Evolutionary conservation across 2,888 invertebrate genomes (phyloP).

Genomic region (Fragum fragum): DNA sequence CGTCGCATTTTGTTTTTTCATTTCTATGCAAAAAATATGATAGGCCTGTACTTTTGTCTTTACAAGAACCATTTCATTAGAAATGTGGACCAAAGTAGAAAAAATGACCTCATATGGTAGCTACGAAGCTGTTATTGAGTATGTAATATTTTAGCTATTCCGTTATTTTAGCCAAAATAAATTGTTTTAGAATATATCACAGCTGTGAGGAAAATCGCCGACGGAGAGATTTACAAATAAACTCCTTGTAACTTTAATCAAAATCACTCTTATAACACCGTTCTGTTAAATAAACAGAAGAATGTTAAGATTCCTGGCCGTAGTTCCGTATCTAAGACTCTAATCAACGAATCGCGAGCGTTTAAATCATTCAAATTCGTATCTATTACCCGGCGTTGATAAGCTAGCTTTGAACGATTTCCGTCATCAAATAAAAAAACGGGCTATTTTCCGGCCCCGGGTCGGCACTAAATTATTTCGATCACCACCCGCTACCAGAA

Average conservation of each 20-base stretch:
- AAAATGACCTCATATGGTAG: no score
- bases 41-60: no score
- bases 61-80: no score
- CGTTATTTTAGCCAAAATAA: slow-evolving; percentile 24
- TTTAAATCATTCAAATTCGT: slow-evolving; percentile 57
- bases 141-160: neutral
- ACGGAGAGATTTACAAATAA: slow-evolving; percentile 6
- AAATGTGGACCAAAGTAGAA: no score
- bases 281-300: slow-evolving; percentile 55
- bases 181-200: slow-evolving; percentile 21
- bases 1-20: no score
- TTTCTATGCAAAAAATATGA: no score
- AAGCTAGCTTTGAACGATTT: slow-evolving; percentile 33
- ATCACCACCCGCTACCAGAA: neutral
- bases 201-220: slow-evolving; percentile 22
- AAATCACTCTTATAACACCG: slow-evolving; percentile 28
- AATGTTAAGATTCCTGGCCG: slow-evolving; percentile 53
- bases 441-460: slow-evolving; percentile 15
- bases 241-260: slow-evolving; percentile 55
- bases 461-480: neutral
- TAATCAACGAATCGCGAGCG: slow-evolving; percentile 53
- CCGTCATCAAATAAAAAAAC: slow-evolving; percentile 54
- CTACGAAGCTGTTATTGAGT: neutral
- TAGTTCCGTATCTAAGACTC: slow-evolving; percentile 51
- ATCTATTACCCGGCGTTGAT: slow-evolving; percentile 55